phyloP scores from a whole-genome alignment of 2,113 vertebrate species.

The Desmodus rotundus region DNA sequence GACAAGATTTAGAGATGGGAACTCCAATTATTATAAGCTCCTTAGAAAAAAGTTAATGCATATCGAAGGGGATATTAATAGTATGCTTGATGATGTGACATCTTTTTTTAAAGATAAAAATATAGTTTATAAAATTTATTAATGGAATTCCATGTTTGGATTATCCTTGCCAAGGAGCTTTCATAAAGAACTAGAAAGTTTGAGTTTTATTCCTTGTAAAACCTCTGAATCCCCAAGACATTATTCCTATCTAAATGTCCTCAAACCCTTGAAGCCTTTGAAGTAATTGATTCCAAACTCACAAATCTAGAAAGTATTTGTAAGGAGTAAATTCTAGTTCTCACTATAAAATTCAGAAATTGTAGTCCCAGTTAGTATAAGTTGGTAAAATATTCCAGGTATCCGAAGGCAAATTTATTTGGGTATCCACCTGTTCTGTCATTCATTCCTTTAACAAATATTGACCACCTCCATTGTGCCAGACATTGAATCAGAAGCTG shows the following conservation, averaged over 20 bases:
- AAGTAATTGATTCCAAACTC: constrained; percentile 25
- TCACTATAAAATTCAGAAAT: constrained; percentile 4
- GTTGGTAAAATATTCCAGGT: background rate
- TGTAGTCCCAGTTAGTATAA: background rate
- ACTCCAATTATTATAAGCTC: background rate
- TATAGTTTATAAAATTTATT: background rate
- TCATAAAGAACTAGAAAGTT: background rate
- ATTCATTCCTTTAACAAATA: constrained; percentile 19
- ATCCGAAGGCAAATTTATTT: background rate
- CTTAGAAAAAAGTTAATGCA: background rate
- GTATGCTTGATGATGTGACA: background rate
- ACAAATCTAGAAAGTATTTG: background rate
- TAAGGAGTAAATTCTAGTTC: background rate
- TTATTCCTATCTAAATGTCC: background rate
- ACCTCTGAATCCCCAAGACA: background rate
- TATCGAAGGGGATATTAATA: background rate
- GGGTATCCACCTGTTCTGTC: background rate
- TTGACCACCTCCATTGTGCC: background rate
- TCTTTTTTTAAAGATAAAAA: background rate
- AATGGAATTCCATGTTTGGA: background rate
- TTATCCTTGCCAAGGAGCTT: background rate
- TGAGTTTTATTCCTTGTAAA: background rate
- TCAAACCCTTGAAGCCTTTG: background rate
- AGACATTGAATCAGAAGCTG: background rate
- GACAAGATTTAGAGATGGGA: background rate